These are phyloP conservation scores for Phaethon lepturus DNA, from an alignment of 2,113 vertebrate species.

Conservation along the genomic window DNA sequence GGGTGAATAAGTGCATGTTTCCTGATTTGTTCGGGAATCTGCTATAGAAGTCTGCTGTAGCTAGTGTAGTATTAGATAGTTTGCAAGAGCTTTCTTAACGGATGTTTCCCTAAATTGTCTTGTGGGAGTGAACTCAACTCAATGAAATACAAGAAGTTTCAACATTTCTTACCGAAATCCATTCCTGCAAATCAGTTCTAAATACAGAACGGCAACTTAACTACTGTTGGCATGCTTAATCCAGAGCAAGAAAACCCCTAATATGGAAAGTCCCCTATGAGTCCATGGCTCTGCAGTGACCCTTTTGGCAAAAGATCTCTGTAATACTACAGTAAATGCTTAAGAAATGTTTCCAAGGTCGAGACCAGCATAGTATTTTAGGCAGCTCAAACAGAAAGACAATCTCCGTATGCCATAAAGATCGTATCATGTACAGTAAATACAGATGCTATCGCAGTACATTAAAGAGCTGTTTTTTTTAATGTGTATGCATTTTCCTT, in stretches of 20 bases:
- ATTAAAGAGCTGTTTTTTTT: not conserved
- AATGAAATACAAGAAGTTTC: constrained; percentile 43
- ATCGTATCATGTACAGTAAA: constrained; percentile 33
- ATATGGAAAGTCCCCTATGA: constrained; percentile 59
- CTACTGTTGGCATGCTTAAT: constrained; percentile 50
- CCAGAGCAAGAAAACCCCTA: constrained; percentile 60
- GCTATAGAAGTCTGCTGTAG: not conserved
- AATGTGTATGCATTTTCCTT: not conserved
- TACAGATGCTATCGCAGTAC: constrained; percentile 14
- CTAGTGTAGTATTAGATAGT: not conserved
- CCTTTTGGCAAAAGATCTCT: constrained; percentile 49
- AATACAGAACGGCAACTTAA: constrained; percentile 28
- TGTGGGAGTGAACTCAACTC: constrained; percentile 2
- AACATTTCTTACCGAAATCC: constrained; percentile 29
- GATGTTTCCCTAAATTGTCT: not conserved
- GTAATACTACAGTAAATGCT: constrained; percentile 23
- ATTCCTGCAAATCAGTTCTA: constrained; percentile 46
- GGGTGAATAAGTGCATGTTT: not conserved
- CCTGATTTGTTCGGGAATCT: not conserved
- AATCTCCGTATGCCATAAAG: constrained; percentile 28
- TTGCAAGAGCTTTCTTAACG: not conserved
- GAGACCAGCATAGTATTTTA: constrained; percentile 60
- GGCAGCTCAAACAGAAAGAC: constrained; percentile 28
- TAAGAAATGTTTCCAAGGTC: constrained; percentile 58
- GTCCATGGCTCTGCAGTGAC: constrained; percentile 37